Evolutionary conservation across 2,888 invertebrate genomes (phyloP).

Genomic region (Alviniconcha strummeri): DNA sequence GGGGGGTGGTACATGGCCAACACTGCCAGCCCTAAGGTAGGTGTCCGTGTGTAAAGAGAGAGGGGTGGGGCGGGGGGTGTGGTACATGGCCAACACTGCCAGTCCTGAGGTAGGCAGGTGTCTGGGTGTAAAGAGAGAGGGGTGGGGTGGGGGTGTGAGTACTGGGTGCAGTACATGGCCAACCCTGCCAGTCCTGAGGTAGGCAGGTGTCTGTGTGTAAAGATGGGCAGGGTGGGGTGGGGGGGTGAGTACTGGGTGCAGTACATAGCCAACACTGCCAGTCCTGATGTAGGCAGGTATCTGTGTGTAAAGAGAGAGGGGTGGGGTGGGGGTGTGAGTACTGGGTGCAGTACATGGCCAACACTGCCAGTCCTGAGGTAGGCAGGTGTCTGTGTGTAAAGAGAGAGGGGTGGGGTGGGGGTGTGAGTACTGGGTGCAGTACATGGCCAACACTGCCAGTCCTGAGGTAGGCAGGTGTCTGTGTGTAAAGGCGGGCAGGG

Average conservation of each 20-base stretch:
- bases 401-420: background rate
- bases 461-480: conserved; percentile 14
- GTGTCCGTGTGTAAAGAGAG: background rate
- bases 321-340: conserved; percentile 27
- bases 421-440: no score
- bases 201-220: no score
- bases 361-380: conserved; percentile 27
- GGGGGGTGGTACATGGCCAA: background rate
- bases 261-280: conserved; percentile 25
- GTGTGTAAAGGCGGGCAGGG: no score
- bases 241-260: conserved; percentile 37
- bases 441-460: conserved; percentile 27
- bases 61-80: conserved; percentile 11
- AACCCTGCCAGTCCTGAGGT: conserved; percentile 30
- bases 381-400: no score
- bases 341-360: conserved; percentile 26
- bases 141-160: conserved; percentile 25
- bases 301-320: no score
- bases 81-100: conserved; percentile 30
- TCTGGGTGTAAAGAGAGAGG: no score
- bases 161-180: conserved; percentile 25
- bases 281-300: conserved; percentile 21
- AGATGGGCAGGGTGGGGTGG: no score
- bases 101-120: conserved; percentile 24
- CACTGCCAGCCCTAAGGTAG: background rate